Conservation (phyloP, 2,113 vertebrate species). For the Ameiurus melas region DNA sequence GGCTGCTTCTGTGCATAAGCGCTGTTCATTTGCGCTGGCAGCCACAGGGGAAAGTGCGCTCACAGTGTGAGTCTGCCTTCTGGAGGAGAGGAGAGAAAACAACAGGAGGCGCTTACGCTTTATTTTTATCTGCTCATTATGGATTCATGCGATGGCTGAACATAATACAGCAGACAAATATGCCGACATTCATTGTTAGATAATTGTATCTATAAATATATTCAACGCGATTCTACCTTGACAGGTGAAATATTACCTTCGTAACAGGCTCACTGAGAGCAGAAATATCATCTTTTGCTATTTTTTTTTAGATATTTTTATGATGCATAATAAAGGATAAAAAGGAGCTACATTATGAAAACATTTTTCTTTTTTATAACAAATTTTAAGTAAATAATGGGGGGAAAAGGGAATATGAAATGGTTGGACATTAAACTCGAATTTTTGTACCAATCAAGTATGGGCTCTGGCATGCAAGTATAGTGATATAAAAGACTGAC, state of each 20-base stretch:
- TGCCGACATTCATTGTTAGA: not conserved
- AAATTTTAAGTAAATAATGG: not conserved
- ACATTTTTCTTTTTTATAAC: not conserved
- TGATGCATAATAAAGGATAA: not conserved
- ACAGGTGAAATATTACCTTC: not conserved
- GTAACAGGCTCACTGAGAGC: not conserved
- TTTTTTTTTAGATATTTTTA: not conserved
- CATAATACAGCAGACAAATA: conserved; percentile 18
- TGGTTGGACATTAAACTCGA: not conserved
- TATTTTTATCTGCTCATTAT: conserved; percentile 25
- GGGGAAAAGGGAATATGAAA: not conserved
- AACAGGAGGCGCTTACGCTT: conserved; percentile 26
- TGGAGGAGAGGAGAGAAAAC: conserved; percentile 43
- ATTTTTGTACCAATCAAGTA: not conserved
- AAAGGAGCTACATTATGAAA: not conserved
- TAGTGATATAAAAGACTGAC: not conserved
- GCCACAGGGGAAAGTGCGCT: conserved; percentile 63
- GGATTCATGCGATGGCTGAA: conserved; percentile 2
- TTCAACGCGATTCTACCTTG: not conserved
- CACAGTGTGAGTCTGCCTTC: conserved; percentile 42
- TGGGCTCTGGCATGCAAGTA: not conserved
- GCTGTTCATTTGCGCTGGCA: conserved; percentile 47
- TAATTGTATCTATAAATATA: conserved; percentile 1
- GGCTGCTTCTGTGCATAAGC: conserved; percentile 3
- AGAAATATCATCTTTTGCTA: conserved; percentile 3